phyloP scores from a whole-genome alignment of 2,888 invertebrate genomes.

The Drosophila diplacantha region DNA sequence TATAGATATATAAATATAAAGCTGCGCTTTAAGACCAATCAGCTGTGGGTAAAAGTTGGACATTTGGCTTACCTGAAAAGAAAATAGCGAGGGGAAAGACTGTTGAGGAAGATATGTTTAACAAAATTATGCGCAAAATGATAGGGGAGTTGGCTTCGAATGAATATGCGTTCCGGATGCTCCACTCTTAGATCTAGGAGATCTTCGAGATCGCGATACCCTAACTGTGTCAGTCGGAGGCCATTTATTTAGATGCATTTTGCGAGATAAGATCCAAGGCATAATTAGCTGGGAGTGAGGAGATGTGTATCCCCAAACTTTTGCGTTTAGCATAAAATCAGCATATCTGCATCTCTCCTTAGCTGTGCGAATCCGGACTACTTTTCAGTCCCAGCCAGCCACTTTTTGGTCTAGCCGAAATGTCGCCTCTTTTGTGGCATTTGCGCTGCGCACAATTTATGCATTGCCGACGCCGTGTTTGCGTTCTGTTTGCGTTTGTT shows the following conservation, averaged over 20 bases:
- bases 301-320: constrained; percentile 8
- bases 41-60: constrained; percentile 55
- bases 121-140: constrained; percentile 36
- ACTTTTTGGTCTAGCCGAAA: constrained; percentile 37
- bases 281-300: constrained; percentile 26
- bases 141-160: constrained; percentile 6
- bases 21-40: constrained; percentile 27
- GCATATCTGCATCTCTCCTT: constrained; percentile 45
- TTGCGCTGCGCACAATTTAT: constrained; percentile 62
- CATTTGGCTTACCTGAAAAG: constrained; percentile 59
- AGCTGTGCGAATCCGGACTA: constrained; percentile 58
- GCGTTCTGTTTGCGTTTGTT: constrained; percentile 30
- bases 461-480: constrained; percentile 50
- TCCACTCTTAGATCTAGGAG: background rate
- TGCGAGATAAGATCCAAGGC: constrained; percentile 16
- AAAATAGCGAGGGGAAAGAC: constrained; percentile 20
- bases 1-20: constrained; percentile 5
- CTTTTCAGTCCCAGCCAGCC: constrained; percentile 41
- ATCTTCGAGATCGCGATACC: constrained; percentile 32
- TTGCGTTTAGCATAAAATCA: constrained; percentile 24
- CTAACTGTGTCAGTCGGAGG: constrained; percentile 36
- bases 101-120: constrained; percentile 27
- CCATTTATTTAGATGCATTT: constrained; percentile 35
- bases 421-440: constrained; percentile 52
- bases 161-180: constrained; percentile 23